These are phyloP conservation scores for Scaeva pyrastri DNA, from an alignment of 2,888 invertebrate species.

Conservation along the genomic window DNA sequence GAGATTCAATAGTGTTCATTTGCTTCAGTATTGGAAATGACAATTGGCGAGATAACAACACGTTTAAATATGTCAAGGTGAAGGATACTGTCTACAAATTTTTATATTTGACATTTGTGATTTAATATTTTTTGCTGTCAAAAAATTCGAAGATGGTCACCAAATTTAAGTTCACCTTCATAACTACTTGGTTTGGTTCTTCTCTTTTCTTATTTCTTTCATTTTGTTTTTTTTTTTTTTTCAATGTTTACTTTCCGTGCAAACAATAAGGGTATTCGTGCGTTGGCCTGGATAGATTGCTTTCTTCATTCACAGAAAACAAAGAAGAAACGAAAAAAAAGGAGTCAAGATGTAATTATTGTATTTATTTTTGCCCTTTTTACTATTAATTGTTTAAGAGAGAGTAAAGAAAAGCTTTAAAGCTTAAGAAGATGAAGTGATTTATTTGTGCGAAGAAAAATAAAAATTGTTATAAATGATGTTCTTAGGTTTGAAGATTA, in stretches of 20 bases:
- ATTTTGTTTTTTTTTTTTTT: neutral
- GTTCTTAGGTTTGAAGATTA: neutral
- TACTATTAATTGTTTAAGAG: slow-evolving; percentile 23
- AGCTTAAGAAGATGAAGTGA: slow-evolving; percentile 21
- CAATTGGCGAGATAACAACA: no score
- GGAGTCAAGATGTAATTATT: slow-evolving; percentile 63
- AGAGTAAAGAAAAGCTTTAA: neutral
- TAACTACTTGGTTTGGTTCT: neutral
- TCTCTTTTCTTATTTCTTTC: no score
- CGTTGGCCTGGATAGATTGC: slow-evolving; percentile 41
- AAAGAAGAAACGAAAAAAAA: neutral
- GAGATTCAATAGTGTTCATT: no score
- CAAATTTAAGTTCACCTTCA: slow-evolving; percentile 14
- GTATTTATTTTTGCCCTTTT: slow-evolving; percentile 27
- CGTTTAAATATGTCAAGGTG: no score
- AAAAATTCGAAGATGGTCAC: neutral
- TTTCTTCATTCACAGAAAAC: slow-evolving; percentile 29
- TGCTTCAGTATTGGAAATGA: no score
- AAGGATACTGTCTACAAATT: no score
- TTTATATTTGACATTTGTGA: no score
- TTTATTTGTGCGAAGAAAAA: neutral
- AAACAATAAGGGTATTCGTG: slow-evolving; percentile 52
- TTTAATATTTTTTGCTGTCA: no score
- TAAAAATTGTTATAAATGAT: slow-evolving; percentile 2
- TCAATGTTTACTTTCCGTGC: slow-evolving; percentile 44